Conservation (phyloP, 2,113 vertebrate genomes). For the Sinosuthora webbiana region DNA sequence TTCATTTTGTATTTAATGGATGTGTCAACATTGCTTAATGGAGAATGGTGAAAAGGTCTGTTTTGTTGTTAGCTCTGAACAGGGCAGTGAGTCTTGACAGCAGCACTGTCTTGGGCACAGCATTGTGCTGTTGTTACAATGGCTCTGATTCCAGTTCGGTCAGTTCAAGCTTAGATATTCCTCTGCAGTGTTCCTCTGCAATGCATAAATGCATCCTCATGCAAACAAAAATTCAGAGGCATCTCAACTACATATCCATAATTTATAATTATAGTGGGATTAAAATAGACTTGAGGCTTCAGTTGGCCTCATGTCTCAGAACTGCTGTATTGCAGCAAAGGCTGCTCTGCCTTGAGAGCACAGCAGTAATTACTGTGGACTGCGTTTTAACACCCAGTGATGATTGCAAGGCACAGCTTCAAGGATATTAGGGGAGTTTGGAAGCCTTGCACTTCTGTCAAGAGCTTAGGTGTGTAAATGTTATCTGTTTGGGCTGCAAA, state of each 20-base stretch:
- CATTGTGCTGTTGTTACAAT: accelerated
- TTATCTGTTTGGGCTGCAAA: conserved; percentile 13
- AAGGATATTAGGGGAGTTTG: neutral
- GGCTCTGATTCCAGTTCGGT: neutral
- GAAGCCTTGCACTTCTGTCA: neutral
- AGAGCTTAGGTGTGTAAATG: neutral
- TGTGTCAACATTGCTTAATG: conserved; percentile 15
- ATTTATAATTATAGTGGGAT: conserved; percentile 34
- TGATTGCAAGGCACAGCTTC: neutral
- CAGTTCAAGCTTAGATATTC: neutral
- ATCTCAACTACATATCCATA: neutral
- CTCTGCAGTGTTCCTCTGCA: conserved; percentile 8
- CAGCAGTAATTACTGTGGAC: neutral
- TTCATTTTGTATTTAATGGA: conserved; percentile 11
- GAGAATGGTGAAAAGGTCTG: conserved; percentile 7
- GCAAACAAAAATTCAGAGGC: neutral
- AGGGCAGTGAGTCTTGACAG: neutral
- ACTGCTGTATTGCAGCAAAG: neutral
- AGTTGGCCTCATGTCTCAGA: neutral
- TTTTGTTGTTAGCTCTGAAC: neutral
- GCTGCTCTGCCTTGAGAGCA: neutral
- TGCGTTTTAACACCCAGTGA: accelerated
- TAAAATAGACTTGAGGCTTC: conserved; percentile 35
- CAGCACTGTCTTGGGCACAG: neutral
- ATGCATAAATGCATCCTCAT: neutral